Percentiles rank a stretch among this genome's conserved stretches.
Evolutionary conservation across 2,797 vertebrate genomes (phyloP).

Genomic region (Borostomias antarcticus): DNA sequence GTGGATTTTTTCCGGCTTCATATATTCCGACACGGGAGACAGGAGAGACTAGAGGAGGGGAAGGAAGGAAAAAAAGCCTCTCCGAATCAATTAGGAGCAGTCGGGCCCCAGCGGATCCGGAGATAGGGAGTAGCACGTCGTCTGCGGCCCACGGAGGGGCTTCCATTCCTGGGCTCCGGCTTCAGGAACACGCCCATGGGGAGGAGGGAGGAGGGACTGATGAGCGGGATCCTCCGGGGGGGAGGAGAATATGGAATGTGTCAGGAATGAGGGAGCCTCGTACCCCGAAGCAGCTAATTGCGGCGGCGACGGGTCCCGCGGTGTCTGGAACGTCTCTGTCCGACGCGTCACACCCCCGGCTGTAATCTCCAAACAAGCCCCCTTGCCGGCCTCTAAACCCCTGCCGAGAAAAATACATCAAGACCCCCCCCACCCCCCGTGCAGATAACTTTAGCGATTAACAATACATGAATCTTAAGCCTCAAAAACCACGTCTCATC

Average conservation of each 20-base stretch:
- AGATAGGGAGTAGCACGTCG: conserved; percentile 67
- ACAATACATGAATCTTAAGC: conserved; percentile 70
- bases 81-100: conserved; percentile 79
- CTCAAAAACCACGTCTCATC: conserved; percentile 68
- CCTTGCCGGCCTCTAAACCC: conserved; percentile 50
- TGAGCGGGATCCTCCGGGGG: conserved; percentile 76
- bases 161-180: conserved; percentile 69
- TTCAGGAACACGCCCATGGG: conserved; percentile 76
- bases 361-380: conserved; percentile 28
- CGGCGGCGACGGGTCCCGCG: conserved; percentile 81
- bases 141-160: conserved; percentile 62
- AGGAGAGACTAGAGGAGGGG: conserved; percentile 19
- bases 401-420: conserved; percentile 27
- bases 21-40: conserved; percentile 13
- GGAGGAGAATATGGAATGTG: conserved; percentile 63
- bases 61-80: conserved; percentile 18
- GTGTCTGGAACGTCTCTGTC: conserved; percentile 55
- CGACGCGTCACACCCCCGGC: conserved; percentile 12
- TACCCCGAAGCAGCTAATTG: conserved; percentile 85
- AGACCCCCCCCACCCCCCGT: conserved; percentile 14
- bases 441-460: conserved; percentile 58
- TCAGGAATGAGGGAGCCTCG: conserved; percentile 81
- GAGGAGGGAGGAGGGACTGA: conserved; percentile 77
- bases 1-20: conserved; percentile 28
- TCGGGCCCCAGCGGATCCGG: conserved; percentile 68